Evolutionary conservation across 2,888 invertebrate genomes (phyloP), one percentile per base, ranked within the genome.

Genomic region (Agrochola lota): DNA sequence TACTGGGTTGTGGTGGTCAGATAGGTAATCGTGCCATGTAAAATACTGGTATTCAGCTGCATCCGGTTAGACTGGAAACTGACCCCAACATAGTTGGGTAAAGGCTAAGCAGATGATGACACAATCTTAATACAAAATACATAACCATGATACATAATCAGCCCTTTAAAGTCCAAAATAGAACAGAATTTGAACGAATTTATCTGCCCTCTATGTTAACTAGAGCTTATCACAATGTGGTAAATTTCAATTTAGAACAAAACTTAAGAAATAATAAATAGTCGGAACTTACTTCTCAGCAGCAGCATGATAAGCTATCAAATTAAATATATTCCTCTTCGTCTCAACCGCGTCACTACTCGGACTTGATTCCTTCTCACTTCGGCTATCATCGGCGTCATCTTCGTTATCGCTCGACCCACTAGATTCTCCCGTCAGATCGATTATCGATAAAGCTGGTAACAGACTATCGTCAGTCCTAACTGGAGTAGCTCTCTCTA

Each of bases 221-320:
- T 6, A 11, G 20, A 11, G 11, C 11, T n/a, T 52, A 26, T 23
- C 6, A 23, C 12, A 70, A 62, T 5, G 12, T 40, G 20, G n/a
- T 5, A 40, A 60, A 15, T 43, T 46, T 15, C 3, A 23, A 23
- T 26, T 30, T 15, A 43, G 55, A 55, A 55, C 23, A 55, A 23
- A 55, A 46, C 46, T 46, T 46, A 46, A 30, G 12, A 46, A 15
- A 46, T 46, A 46, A 46, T 46, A 46, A 46, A 46, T 15, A 15
- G 5, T 46, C 15, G 46, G 15, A 5, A 91, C 94, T 94, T 83
- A 96, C 96, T 91, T 95, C 77, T 94, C 94, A 68, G 95, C 95
- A 0, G 91, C 93, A 8, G 86, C 82, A 78, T 96, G 95, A 82
- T 95, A 96, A n/a, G 86, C 74, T 68, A 92, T 85, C 87, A 95